Evolutionary conservation across 2,797 vertebrate species (phyloP), one percentile per base, ranked within the genome.

Genomic region (Taenioides sp.): DNA sequence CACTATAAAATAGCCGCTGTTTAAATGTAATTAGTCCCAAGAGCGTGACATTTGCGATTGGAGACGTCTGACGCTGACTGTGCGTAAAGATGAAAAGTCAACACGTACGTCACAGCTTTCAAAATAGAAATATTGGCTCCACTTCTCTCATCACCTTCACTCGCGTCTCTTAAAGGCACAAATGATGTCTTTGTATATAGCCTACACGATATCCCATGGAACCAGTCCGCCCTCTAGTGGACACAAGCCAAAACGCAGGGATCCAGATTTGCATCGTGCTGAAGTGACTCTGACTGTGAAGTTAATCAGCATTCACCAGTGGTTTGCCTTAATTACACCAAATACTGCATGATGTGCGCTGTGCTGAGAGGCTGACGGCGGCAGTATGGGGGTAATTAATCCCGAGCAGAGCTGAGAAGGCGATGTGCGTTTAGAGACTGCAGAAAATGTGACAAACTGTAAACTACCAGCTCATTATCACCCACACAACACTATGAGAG

Each of bases 161-260:
- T 50, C 49, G 18, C 49, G 20, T 18, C 17, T 57, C 22, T 22
- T 57, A 47, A 52, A 71, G 67, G 40, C 68, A 78, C 75, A 67
- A 75, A 64, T 25, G 61, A 34, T 25, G 74, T 12, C 79, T 78
- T 70, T 78, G 76, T 81, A 18, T 23, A 3, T 10, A 1, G 20
- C 20, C 10, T 57, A 4, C 23, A 59, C 12, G 25, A 49, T 3
- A 17, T 84, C 73, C 59, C 66, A 73, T 80, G 70, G 84, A 85
- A 69, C 86, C 65, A 84, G 52, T 47, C 4, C 73, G 49, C 87
- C 83, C 90, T 86, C 91, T 88, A 47, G 80, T 88, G 91, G 83
- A 43, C 0, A 7, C 65, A 84, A 54, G 12, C 52, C 20, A 64
- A 75, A 88, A 65, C 72, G 77, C 86, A 88, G 31, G 23, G 22